Evolutionary conservation across 2,113 vertebrate genomes (phyloP), one percentile per base, ranked within the genome.

Genomic region (Trogon surrucura): DNA sequence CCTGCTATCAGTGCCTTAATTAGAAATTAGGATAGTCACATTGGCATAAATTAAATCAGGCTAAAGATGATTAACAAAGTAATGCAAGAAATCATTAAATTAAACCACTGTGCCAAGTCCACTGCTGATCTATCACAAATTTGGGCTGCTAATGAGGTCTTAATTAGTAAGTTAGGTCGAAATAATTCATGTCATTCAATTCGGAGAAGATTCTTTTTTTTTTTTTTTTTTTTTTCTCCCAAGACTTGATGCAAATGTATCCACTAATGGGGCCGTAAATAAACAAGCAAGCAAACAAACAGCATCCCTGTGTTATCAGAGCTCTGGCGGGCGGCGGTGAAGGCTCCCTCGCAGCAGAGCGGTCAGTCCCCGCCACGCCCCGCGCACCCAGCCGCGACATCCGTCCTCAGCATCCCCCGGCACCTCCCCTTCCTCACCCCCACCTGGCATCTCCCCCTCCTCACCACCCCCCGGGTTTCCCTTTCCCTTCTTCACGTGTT

Each of bases 51-150:
- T 98, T 98, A 98, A 98, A 98, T 97, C 98, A 97, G 97, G 98
- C 98, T 98, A 96, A 98, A 98, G 98, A 97, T 97, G 98, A 98
- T 98, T 98, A 98, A 98, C 98, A 98, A 98, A 98, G 97, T 98
- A 97, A 98, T 96, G 98, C 97, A 98, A 98, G 98, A 97, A 98
- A 98, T 98, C 98, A 98, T 98, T 98, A 98, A 97, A 98, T 98
- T 98, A 98, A 98, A 97, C 97, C 97, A 97, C 95, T 93, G 97
- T 97, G 97, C 97, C 98, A 97, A 97, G 98, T 96, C 97, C 97
- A 96, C 97, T 97, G 97, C 97, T 97, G 98, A 98, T 98, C 97
- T 97, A 97, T 98, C 98, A 98, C 97, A 98, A 98, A 98, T 98
- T 97, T 97, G 96, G 98, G 97, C 97, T 97, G 97, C 97, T 98